Conservation (phyloP, 2,113 vertebrate species). For the Pristiophorus japonicus region DNA sequence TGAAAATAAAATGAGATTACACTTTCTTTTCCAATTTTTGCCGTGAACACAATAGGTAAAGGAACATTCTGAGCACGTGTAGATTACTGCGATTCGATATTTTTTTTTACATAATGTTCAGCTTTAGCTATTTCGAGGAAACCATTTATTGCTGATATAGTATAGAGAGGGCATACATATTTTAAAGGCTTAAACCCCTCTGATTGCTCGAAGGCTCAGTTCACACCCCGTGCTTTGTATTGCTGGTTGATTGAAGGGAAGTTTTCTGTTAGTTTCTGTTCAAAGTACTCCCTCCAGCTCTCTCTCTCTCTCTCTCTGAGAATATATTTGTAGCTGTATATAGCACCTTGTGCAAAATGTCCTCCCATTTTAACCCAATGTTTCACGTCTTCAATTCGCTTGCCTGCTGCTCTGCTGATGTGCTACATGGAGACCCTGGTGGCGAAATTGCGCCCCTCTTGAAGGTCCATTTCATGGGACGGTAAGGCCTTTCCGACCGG, state of each 20-base stretch:
- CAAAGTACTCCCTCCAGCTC: not conserved
- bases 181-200: not conserved
- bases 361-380: not conserved
- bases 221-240: not conserved
- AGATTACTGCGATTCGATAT: not conserved
- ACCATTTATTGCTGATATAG: no score
- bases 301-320: no score
- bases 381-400: not conserved
- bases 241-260: not conserved
- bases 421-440: not conserved
- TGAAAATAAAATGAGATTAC: not conserved
- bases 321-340: no score
- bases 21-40: not conserved
- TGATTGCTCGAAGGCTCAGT: not conserved
- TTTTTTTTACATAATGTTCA: not conserved
- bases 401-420: not conserved
- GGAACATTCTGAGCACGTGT: not conserved
- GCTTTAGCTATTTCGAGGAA: no score
- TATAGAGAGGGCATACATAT: not conserved
- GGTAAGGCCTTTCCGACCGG: no score
- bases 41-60: not conserved
- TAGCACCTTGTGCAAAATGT: no score
- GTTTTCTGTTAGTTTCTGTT: not conserved
- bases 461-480: no score
- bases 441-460: no score